phyloP scores from a whole-genome alignment of 2,113 vertebrate genomes.

The Chauna torquata region DNA sequence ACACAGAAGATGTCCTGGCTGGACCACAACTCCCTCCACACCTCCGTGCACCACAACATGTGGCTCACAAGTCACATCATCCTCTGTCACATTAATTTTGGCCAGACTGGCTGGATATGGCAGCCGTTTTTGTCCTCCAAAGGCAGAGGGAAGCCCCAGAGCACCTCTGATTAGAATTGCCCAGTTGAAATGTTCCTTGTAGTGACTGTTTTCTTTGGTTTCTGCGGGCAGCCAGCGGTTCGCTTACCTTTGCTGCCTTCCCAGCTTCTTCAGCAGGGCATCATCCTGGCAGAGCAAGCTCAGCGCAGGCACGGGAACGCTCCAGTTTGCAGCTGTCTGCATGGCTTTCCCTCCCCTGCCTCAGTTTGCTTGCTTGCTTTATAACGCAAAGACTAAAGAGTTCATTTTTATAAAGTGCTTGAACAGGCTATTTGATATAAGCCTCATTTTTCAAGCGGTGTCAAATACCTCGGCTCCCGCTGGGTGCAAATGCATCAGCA shows the following conservation, averaged over 20 bases:
- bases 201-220: not conserved
- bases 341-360: not conserved
- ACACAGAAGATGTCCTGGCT: not conserved
- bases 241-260: not conserved
- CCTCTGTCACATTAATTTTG: accelerated
- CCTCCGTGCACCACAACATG: not conserved
- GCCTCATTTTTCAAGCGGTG: not conserved
- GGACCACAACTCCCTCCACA: not conserved
- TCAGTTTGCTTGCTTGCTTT: conserved; percentile 21
- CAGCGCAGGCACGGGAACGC: accelerated
- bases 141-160: not conserved
- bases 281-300: not conserved
- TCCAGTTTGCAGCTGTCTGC: not conserved
- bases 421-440: not conserved
- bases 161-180: not conserved
- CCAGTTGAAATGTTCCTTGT: not conserved
- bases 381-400: not conserved
- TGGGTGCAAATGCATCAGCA: accelerated
- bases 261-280: not conserved
- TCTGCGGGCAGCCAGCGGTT: accelerated
- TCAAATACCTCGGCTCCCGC: not conserved
- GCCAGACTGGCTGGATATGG: not conserved
- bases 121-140: not conserved
- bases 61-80: not conserved
- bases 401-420: not conserved